Percentiles rank a stretch among this genome's conserved stretches.
Conservation (phyloP, 2,797 vertebrate species). For the Pseudochromis fuscus region DNA sequence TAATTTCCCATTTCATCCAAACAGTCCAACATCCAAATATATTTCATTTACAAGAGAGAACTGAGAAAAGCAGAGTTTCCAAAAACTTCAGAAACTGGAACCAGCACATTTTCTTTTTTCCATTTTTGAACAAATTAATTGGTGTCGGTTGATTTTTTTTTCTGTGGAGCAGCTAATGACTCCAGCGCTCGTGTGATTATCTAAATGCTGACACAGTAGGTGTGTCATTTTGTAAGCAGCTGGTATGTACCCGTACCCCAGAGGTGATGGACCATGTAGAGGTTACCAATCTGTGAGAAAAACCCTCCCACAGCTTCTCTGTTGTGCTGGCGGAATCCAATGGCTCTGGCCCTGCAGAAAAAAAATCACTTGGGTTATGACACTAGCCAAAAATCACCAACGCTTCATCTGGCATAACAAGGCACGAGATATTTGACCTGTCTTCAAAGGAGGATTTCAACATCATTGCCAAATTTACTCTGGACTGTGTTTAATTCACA, state of each 20-base stretch:
- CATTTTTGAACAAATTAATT: no score
- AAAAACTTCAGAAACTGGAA: not conserved
- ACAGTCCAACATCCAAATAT: no score
- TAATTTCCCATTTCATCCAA: no score
- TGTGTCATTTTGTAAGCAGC: not conserved
- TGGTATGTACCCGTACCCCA: slow-evolving; percentile 69
- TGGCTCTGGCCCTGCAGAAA: slow-evolving; percentile 91
- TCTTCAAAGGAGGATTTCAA: slow-evolving; percentile 27
- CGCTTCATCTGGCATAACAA: slow-evolving; percentile 32
- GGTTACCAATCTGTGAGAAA: slow-evolving; percentile 96
- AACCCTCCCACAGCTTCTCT: slow-evolving; percentile 95
- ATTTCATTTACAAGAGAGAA: no score
- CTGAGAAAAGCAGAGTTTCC: not conserved
- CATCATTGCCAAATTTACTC: slow-evolving; percentile 23
- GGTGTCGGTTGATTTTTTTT: not conserved
- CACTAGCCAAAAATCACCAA: slow-evolving; percentile 33
- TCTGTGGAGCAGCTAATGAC: not conserved
- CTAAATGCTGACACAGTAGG: not conserved
- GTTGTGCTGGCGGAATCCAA: slow-evolving; percentile 92
- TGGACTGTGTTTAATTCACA: slow-evolving; percentile 36
- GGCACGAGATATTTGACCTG: slow-evolving; percentile 7
- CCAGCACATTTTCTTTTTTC: no score
- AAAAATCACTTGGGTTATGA: slow-evolving; percentile 33
- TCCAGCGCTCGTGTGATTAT: not conserved
- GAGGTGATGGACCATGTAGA: slow-evolving; percentile 97